Evolutionary conservation across 2,797 vertebrate genomes (phyloP).

Genomic region (Acanthurus leucopareius): DNA sequence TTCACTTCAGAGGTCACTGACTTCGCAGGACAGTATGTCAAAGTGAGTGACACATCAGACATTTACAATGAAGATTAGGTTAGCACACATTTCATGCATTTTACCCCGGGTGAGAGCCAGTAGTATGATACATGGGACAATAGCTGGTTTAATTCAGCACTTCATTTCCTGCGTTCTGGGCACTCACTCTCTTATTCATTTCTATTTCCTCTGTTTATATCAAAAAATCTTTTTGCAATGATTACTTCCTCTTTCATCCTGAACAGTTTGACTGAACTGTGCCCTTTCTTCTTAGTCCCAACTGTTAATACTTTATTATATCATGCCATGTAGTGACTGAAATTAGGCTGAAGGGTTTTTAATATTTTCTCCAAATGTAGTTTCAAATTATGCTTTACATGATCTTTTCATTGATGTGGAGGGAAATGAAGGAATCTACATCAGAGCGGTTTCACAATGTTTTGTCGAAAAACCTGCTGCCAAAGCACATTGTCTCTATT

Average conservation of each 20-base stretch:
- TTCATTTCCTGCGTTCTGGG: background rate
- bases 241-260: background rate
- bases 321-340: background rate
- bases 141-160: slow-evolving; percentile 24
- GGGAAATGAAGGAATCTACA: background rate
- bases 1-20: slow-evolving; percentile 96
- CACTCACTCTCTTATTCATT: slow-evolving; percentile 9
- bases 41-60: slow-evolving; percentile 88
- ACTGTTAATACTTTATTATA: slow-evolving; percentile 1
- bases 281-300: background rate
- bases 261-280: background rate
- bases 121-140: slow-evolving; percentile 33
- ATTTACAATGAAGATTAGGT: slow-evolving; percentile 66
- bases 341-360: background rate
- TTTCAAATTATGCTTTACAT: slow-evolving; percentile 9
- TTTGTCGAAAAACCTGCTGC: slow-evolving; percentile 41
- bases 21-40: slow-evolving; percentile 96
- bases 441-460: slow-evolving; percentile 32
- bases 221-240: background rate
- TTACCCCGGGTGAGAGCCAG: slow-evolving; percentile 15
- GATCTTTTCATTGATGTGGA: slow-evolving; percentile 36
- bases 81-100: slow-evolving; percentile 45
- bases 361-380: slow-evolving; percentile 1
- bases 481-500: slow-evolving; percentile 60
- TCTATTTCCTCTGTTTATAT: slow-evolving; percentile 33